These are phyloP conservation scores for Chanos chanos DNA, from an alignment of 2,797 vertebrate species.

Conservation along the genomic window DNA sequence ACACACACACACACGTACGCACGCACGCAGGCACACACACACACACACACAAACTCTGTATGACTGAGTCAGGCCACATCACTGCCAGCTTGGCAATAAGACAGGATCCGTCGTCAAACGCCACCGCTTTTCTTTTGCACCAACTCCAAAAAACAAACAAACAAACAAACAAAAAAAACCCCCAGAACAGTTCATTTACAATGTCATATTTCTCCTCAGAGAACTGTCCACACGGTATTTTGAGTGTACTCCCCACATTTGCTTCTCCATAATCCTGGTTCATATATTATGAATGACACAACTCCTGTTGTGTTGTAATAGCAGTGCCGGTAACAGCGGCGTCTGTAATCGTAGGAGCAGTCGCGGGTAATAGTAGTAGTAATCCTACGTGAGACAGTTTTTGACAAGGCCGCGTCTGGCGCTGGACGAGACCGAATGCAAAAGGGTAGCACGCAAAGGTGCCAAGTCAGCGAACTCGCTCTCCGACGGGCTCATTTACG, in stretches of 20 bases:
- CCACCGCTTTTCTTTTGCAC: not conserved
- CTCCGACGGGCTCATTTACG: too few relatives aligned
- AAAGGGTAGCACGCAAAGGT: too few relatives aligned
- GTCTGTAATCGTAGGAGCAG: not conserved
- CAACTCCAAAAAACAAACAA: too few relatives aligned
- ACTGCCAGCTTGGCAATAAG: slow-evolving; percentile 1
- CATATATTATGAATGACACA: slow-evolving; percentile 56
- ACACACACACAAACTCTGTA: not conserved
- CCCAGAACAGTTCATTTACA: not conserved
- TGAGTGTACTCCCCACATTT: slow-evolving; percentile 22
- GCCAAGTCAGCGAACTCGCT: slow-evolving; percentile 12
- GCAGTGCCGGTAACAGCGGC: not conserved
- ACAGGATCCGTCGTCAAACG: not conserved
- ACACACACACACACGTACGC: not conserved
- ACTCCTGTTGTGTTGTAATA: slow-evolving; percentile 21
- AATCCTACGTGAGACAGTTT: slow-evolving; percentile 5
- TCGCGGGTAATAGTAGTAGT: not conserved
- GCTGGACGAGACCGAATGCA: too few relatives aligned
- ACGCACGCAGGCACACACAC: not conserved
- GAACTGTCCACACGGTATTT: slow-evolving; percentile 24
- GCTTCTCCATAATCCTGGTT: slow-evolving; percentile 27
- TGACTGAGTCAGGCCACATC: slow-evolving; percentile 20
- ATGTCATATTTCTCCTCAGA: slow-evolving; percentile 1
- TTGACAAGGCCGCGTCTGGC: not conserved
- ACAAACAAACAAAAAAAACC: slow-evolving; percentile 11